Evolutionary conservation across 1,140 invertebrate genomes (phyloP), one percentile per base, ranked within the genome.

Genomic region (Euura saliciscinereae): DNA sequence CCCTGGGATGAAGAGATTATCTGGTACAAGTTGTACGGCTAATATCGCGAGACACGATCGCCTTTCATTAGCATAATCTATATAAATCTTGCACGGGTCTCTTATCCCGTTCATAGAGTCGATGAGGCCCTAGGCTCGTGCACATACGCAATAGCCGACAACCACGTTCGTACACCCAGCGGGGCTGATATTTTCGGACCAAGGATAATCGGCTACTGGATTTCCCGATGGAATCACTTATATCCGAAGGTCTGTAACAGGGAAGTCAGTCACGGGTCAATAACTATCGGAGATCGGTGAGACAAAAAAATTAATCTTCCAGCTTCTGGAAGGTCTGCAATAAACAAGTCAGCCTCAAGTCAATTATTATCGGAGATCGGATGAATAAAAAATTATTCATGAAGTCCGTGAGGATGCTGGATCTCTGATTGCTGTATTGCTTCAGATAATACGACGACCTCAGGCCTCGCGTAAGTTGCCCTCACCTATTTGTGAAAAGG

Each of bases 21-120:
- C 51, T 59, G 8, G 51, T n/a, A 80, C 76, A 80, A 74, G 74
- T 71, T 74, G 80, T 59, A n/a, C 8, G 3, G 51, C 8, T 59
- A 59, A 59, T 74, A 79, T 76, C 77, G 77, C 73, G 74, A 76
- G 76, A 79, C 79, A 81, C 75, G 79, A 81, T 82, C 78, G 70
- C 76, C 73, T 74, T 79, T 82, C 82, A 84, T 85, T 85, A 85
- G 76, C 82, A 84, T 85, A 85, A 85, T 84, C 81, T 83, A 82
- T 81, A 81, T 83, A 83, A 85, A 84, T 84, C 80, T 81, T 69
- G 73, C 51, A 10, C 70, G 75, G 76, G 80, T 79, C 28, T 81
- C 76, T 80, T 83, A 83, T 84, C 79, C 74, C 74, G 70, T 59
- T 59, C 51, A 3, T 59, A 59, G 51, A 59, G 51, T 59, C 51